Conservation (phyloP, 2,113 vertebrate species). For the Piaya cayana region DNA sequence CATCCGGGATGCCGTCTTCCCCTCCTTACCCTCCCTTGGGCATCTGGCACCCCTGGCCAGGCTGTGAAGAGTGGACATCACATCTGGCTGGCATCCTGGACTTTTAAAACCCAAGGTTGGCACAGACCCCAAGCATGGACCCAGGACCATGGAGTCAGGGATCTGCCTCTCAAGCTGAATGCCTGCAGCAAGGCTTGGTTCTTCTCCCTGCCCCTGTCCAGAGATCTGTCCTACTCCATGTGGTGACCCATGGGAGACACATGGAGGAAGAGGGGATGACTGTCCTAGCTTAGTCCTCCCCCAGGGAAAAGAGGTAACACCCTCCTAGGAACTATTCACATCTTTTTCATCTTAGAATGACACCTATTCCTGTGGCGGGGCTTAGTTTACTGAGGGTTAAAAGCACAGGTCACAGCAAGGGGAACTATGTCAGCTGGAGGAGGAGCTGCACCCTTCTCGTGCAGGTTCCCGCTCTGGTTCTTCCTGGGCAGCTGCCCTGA, state of each 20-base stretch:
- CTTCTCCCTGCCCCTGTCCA: neutral
- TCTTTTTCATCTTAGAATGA: neutral
- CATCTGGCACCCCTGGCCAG: constrained; percentile 7
- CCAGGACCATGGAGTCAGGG: neutral
- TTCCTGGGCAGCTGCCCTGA: neutral
- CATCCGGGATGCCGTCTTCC: constrained; percentile 5
- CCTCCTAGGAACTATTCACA: neutral
- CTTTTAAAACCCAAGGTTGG: neutral
- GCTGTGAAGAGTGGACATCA: neutral
- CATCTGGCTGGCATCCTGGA: neutral
- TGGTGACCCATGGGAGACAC: neutral
- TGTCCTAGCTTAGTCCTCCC: neutral
- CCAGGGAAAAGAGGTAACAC: neutral
- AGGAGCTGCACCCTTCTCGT: neutral
- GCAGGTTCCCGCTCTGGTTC: neutral
- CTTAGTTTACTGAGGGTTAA: neutral
- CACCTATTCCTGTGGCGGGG: neutral
- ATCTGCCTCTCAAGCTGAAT: neutral
- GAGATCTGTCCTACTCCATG: neutral
- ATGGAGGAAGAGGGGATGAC: neutral
- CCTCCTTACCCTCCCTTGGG: neutral
- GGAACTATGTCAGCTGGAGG: neutral
- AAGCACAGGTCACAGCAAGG: neutral
- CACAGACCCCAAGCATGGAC: neutral
- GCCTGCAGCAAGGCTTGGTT: neutral